Base-by-base conservation (phyloP, 2,888 invertebrate genomes). In the Cinara cedri region DNA sequence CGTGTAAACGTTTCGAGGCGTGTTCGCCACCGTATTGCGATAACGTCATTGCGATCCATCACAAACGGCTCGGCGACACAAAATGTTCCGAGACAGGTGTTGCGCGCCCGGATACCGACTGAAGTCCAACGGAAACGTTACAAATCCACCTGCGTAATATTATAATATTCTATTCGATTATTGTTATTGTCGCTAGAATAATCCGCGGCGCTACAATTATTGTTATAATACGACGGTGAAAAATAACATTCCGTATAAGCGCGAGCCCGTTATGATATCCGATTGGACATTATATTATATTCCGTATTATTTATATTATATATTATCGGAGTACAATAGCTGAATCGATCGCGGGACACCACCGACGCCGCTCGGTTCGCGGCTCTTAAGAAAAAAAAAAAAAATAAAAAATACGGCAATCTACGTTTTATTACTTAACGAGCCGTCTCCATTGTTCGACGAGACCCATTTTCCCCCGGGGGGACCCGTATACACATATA, bases 401-500 rank as follows among this genome's bases (percentile, higher is more conserved):
- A 34, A 34, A 34, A 34, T 34, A 34, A 34, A 34, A 34, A 62
- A 63, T 34, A 49, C 72, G 72, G 62, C 62, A 57, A 72, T 72
- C 72, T 72, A 72, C 60, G 49, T 72, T 72, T 72, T 72, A 62
- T 72, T 62, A 63, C 72, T 63, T 63, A 72, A 72, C 72, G 46
- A 72, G 72, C 62, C 72, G 16, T 62, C 34, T 34, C 62, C 72
- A 72, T 72, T 72, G 72, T 72, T 72, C 72, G 26, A n/a, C 6
- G 6, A 62, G 62, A 63, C 72, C 72, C 21, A 51, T 62, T 6
- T 51, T 62, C 62, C 62, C 51, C 49, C 72, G 72, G 3, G n/a
- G 62, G 62, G 49, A 49, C 62, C 19, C 62, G n/a, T 26, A 60
- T 60, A 44, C 46, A 54, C 54, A 71, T 54, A 19, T 19, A 19